A percentile compares a stretch with the other conserved stretches of the same genome.
Evolutionary conservation across 2,113 vertebrate species (phyloP).

Genomic region (Girardinichthys multiradiatus): DNA sequence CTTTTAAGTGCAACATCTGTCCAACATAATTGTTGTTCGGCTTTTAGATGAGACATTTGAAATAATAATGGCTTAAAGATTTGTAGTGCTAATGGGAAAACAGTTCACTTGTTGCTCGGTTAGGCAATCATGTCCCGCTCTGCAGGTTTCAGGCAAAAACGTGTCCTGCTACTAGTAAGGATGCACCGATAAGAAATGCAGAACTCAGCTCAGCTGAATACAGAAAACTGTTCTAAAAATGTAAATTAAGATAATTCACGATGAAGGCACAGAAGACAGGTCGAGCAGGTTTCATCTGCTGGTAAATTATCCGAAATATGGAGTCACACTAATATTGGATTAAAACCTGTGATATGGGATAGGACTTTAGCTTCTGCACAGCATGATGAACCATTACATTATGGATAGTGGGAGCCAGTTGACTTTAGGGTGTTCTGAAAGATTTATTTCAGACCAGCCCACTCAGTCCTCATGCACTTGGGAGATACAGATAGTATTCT

Average conservation of each 20-base stretch:
- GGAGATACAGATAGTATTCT: conserved; percentile 44
- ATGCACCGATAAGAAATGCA: neutral
- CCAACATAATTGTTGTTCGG: neutral
- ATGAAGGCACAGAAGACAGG: conserved; percentile 3
- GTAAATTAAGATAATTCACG: neutral
- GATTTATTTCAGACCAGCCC: conserved; percentile 69
- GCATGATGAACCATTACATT: conserved; percentile 65
- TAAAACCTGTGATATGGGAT: conserved; percentile 28
- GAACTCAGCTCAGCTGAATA: neutral
- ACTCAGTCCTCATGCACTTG: conserved; percentile 60
- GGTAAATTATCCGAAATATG: conserved; percentile 23
- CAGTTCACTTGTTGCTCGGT: neutral
- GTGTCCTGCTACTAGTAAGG: neutral
- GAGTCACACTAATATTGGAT: conserved; percentile 34
- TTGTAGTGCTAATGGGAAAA: neutral
- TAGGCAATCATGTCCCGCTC: neutral
- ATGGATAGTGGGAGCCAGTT: conserved; percentile 68
- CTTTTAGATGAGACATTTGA: neutral
- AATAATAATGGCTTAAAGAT: neutral
- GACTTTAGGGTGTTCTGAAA: conserved; percentile 71
- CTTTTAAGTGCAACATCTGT: neutral
- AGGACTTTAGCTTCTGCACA: conserved; percentile 59
- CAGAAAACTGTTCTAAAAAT: neutral
- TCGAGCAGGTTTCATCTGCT: conserved; percentile 14
- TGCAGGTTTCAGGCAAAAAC: neutral